These are phyloP conservation scores for Archegozetes longisetosus DNA, from an alignment of 1,140 invertebrate genomes.

Conservation along the genomic window DNA sequence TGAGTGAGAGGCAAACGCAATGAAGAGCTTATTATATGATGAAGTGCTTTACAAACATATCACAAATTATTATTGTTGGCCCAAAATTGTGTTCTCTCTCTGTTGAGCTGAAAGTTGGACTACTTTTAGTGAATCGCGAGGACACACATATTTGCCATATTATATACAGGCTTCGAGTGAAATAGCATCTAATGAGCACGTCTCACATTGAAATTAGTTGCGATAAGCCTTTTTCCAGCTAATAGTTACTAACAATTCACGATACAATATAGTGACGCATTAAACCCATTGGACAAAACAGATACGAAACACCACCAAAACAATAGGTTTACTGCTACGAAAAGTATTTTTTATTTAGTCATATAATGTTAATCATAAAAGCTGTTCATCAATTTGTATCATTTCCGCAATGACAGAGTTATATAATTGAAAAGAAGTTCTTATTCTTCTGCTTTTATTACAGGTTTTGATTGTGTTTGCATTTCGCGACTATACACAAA, in stretches of 20 bases:
- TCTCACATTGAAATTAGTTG: background rate
- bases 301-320: background rate
- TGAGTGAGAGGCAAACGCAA: background rate
- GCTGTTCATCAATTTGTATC: too few species aligned
- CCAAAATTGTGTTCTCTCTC: background rate
- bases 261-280: background rate
- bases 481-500: too few species aligned
- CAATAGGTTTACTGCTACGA: background rate
- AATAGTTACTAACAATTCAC: background rate
- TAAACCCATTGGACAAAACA: background rate
- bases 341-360: background rate
- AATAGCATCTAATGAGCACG: background rate
- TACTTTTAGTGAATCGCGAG: too few species aligned
- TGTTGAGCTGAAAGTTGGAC: too few species aligned
- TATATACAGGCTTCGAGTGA: background rate
- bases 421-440: too few species aligned
- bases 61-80: background rate
- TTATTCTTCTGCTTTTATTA: too few species aligned
- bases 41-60: background rate
- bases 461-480: too few species aligned
- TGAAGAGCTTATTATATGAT: background rate
- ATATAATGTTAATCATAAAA: background rate
- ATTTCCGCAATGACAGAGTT: too few species aligned
- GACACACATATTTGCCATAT: too few species aligned
- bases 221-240: background rate